These are phyloP conservation scores for Etia nguti DNA, from an alignment of 2,113 vertebrate genomes.

Conservation along the genomic window DNA sequence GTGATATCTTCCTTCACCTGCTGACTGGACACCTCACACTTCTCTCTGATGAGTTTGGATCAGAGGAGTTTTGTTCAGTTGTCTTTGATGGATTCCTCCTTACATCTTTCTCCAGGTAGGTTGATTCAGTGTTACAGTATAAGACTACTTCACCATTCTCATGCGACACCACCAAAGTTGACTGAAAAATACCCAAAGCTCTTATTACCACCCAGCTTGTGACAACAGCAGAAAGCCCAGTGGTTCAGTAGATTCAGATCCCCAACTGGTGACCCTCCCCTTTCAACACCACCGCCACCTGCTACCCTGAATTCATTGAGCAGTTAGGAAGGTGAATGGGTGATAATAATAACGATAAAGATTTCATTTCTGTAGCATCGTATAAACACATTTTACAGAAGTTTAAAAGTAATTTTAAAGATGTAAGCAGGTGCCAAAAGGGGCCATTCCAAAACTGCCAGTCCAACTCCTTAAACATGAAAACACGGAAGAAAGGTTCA, in stretches of 20 bases:
- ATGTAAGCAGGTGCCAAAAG: background rate
- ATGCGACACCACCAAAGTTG: background rate
- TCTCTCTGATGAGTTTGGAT: constrained; percentile 87
- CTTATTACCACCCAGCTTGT: accelerated
- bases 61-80: constrained; percentile 87
- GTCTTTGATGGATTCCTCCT: constrained; percentile 94
- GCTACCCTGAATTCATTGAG: accelerated
- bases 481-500: accelerated
- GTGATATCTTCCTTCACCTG: constrained; percentile 96
- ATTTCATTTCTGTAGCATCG: background rate
- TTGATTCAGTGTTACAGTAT: background rate
- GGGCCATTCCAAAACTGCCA: background rate
- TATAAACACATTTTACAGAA: background rate
- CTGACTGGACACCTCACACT: constrained; percentile 89
- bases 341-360: accelerated
- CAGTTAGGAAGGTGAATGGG: background rate
- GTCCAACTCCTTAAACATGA: accelerated
- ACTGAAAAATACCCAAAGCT: background rate
- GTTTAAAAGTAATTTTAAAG: background rate
- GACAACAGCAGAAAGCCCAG: accelerated
- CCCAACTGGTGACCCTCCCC: background rate
- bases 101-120: constrained; percentile 85
- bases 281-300: background rate
- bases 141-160: accelerated
- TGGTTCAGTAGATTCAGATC: background rate